Evolutionary conservation across 2,113 vertebrate species (phyloP), one percentile per base, ranked within the genome.

Genomic region (Polypterus senegalus): DNA sequence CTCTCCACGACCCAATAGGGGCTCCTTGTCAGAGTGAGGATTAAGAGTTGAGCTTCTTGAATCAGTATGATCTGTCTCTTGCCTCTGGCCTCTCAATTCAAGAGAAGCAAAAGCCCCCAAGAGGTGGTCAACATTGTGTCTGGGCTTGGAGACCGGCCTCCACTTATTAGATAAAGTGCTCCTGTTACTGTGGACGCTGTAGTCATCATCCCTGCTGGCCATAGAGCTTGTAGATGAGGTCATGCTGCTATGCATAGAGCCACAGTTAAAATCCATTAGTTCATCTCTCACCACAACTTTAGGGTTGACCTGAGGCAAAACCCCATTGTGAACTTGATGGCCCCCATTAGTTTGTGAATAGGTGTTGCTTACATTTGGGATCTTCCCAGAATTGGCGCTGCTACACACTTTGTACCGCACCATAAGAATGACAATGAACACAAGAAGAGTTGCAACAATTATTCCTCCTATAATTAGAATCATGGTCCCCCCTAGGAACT

Each of bases 391-490:
- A 49, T 86, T 84, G 57, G 79, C 70, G 9, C 83, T 84, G 59
- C 86, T 92, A 67, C 88, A 92, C 57, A 92, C 87, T 67, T 97
- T 97, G 61, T 97, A 99, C 63, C 93, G 91, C 58, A 99, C 91
- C 93, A 97, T 92, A 57, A 99, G 92, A 63, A 98, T 90, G 60
- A 97, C 76, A 56, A 98, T 94, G 73, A 99, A 99, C 54, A 99
- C 90, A 69, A 99, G 74, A 11, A 99, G 80, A 0, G 93, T 98
- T 43, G 90, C 91, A 67, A 99, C 96, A 3, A 98, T 97, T 71
- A 97, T 88, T 58, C 96, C 96, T 2, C 95, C 95, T 3, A 99
- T 92, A 70, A 96, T 86, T 65, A 99, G 83, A 74, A 99, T 95
- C 93, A 98, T 94, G 61, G 94, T 98, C 54, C 96, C 93, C 0